These are phyloP conservation scores for Acanthosepion lycidas DNA, from an alignment of 2,888 invertebrate species.

Conservation along the genomic window DNA sequence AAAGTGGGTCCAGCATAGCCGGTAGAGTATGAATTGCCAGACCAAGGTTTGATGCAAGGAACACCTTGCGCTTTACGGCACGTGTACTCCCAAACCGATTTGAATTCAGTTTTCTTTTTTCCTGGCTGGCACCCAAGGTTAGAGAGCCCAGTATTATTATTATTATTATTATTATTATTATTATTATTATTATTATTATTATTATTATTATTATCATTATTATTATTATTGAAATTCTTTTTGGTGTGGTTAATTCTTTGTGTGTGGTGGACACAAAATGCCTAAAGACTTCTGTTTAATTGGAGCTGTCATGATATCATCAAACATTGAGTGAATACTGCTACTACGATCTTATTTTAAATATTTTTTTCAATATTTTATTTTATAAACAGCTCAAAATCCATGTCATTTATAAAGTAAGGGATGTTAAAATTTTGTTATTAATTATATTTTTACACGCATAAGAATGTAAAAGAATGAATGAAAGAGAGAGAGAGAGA, in stretches of 20 bases:
- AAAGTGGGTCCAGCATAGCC: no score
- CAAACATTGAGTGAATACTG: background rate
- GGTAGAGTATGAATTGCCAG: no score
- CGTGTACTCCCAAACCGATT: no score
- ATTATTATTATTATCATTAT: slow-evolving; percentile 21
- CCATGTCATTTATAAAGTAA: background rate
- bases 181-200: background rate
- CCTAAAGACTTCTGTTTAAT: background rate
- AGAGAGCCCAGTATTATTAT: background rate
- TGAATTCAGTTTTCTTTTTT: no score
- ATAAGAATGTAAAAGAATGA: background rate
- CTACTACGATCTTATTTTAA: background rate
- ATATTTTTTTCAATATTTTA: background rate
- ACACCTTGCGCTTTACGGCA: no score
- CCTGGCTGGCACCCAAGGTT: no score
- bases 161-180: background rate
- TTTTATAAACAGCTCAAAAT: background rate
- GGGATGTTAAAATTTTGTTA: slow-evolving; percentile 13
- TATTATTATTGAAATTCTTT: background rate
- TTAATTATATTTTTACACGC: slow-evolving; percentile 33
- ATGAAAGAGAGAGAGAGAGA: background rate
- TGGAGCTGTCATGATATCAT: background rate
- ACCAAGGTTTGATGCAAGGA: no score
- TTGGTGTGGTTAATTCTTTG: background rate
- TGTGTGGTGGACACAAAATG: background rate